Evolutionary conservation across 2,888 invertebrate species (phyloP).

Genomic region (Aethes cnicana): DNA sequence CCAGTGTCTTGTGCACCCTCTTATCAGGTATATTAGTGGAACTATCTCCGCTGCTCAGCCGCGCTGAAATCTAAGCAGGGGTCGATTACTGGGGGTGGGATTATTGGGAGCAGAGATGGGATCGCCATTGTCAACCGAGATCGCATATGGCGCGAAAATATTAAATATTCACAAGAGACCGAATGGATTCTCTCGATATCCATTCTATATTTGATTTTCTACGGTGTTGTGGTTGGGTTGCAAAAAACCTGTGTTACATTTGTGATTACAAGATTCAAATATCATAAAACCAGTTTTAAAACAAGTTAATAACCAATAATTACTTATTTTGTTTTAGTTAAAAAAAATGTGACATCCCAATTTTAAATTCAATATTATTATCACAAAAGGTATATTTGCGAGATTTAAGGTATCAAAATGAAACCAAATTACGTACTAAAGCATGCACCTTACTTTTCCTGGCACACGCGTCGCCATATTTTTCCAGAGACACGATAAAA

Average conservation of each 20-base stretch:
- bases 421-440: too few relatives aligned
- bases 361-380: too few relatives aligned
- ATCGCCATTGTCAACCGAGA: conserved; percentile 59
- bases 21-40: conserved; percentile 17
- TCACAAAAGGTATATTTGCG: too few relatives aligned
- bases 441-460: not conserved
- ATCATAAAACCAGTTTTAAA: too few relatives aligned
- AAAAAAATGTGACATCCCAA: too few relatives aligned
- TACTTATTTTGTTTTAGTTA: too few relatives aligned
- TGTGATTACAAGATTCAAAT: too few relatives aligned
- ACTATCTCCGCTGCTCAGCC: conserved; percentile 16
- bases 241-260: not conserved
- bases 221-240: conserved; percentile 18
- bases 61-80: conserved; percentile 28
- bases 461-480: not conserved
- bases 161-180: conserved; percentile 65
- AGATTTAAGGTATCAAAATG: too few relatives aligned
- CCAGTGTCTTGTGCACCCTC: not conserved
- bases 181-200: conserved; percentile 43
- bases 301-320: too few relatives aligned
- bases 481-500: conserved; percentile 6
- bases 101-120: conserved; percentile 59
- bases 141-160: conserved; percentile 60
- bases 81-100: conserved; percentile 47
- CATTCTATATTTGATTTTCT: conserved; percentile 32